Evolutionary conservation across 2,888 invertebrate species (phyloP), one percentile per base, ranked within the genome.

Genomic region (Palloptera scutellata): DNA sequence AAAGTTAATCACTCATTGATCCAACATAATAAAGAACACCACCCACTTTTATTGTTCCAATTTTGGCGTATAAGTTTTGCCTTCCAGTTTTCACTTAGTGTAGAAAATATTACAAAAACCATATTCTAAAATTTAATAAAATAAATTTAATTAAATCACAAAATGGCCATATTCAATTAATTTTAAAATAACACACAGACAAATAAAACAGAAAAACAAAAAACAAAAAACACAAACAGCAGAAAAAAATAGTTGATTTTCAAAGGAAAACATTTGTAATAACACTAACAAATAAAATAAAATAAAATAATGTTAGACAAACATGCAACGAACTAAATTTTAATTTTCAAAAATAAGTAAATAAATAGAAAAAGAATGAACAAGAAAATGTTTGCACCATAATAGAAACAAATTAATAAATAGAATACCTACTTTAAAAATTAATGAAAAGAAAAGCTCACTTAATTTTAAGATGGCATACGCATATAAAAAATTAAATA

Each of bases 301-400:
- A 30, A 42, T 15, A 19, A 59, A 42, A 11, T 41, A 54, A 54
- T 17, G 19, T 54, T 20, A 61, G 41, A 54, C 40, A 60, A 59
- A 48, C 48, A 61, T 19, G 59, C 65, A 60, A 61, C 45, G 68
- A 69, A 64, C 66, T 75, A 57, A 53, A 45, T 59, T 45, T 42
- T 54, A 64, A 60, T 57, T 40, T 64, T 58, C 51, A 51, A 42
- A 52, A 59, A 42, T 20, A 59, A 53, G 17, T 58, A 30, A 2
- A 30, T 30, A 30, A 2, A 30, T 30, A 30, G 6, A 30, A 2
- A 30, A 4, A 30, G 30, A 30, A 30, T n/a, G n/a, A n/a, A n/a
- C n/a, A n/a, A 30, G 6, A 30, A 30, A 30, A 30, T 30, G 30
- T 30, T 30, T 30, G 30, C 30, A 30, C 3, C 6, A 30, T 30